Percentiles rank a stretch among this genome's conserved stretches.
phyloP scores from a whole-genome alignment of 2,113 vertebrate genomes.

The Neogale vison region DNA sequence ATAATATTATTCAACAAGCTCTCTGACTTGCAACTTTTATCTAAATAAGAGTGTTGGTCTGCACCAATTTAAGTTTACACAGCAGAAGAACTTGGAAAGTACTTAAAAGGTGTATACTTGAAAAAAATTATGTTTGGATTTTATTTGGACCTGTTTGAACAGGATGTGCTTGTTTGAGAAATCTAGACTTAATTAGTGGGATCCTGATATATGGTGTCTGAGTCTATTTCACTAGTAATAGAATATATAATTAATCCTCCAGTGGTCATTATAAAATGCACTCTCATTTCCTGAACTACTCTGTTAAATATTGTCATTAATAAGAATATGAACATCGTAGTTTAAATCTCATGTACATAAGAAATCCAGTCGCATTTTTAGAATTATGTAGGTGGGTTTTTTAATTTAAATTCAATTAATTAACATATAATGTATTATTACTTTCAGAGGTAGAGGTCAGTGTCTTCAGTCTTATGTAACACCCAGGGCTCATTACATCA shows the following conservation, averaged over 20 bases:
- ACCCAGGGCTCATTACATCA: background rate
- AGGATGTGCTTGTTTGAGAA: constrained; percentile 65
- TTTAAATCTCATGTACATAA: constrained; percentile 32
- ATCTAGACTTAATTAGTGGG: constrained; percentile 73
- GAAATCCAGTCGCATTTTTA: constrained; percentile 22
- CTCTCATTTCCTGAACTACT: background rate
- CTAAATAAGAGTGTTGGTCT: constrained; percentile 72
- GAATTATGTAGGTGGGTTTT: constrained; percentile 11
- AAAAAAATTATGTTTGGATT: constrained; percentile 59
- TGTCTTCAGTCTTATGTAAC: background rate
- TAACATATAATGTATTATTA: background rate
- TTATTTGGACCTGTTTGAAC: constrained; percentile 50
- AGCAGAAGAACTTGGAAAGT: constrained; percentile 22
- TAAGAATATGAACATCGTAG: background rate
- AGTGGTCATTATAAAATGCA: constrained; percentile 52
- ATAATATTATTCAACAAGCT: constrained; percentile 65
- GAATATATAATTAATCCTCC: constrained; percentile 52
- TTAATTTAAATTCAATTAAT: background rate
- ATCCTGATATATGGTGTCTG: background rate
- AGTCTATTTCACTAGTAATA: background rate
- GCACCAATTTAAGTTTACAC: constrained; percentile 58
- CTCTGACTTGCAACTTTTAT: constrained; percentile 64
- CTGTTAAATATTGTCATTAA: background rate
- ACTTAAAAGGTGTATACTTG: constrained; percentile 54
- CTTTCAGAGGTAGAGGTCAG: background rate